Conservation (phyloP, 2,113 vertebrate species). For the Columba livia region DNA sequence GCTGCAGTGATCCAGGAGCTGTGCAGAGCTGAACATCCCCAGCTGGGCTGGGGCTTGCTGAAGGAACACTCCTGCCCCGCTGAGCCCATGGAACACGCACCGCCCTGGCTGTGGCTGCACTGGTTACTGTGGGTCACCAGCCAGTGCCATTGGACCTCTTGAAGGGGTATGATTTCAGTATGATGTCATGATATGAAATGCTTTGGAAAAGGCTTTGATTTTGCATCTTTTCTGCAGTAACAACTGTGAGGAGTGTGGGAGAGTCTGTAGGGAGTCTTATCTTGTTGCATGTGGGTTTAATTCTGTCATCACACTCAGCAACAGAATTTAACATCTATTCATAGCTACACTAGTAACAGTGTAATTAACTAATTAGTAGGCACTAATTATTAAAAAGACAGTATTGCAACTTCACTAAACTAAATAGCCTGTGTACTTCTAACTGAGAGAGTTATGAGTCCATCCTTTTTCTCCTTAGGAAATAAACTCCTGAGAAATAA, state of each 20-base stretch:
- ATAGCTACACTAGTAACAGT: neutral
- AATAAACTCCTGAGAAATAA: neutral
- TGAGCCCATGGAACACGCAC: neutral
- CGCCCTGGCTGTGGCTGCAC: accelerated
- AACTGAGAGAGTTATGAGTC: neutral
- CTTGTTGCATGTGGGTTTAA: neutral
- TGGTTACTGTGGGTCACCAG: neutral
- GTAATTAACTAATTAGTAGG: slow-evolving; percentile 52
- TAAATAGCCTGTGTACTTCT: neutral
- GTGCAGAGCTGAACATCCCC: neutral
- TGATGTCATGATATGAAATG: neutral
- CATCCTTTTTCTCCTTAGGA: neutral
- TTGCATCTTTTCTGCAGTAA: neutral
- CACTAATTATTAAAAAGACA: slow-evolving; percentile 34
- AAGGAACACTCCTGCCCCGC: neutral
- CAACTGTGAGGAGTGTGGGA: neutral
- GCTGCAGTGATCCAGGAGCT: neutral
- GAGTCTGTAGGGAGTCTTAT: neutral
- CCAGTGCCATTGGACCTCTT: neutral
- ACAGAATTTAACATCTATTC: neutral
- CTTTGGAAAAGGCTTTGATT: neutral
- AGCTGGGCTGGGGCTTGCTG: neutral
- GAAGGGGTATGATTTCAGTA: neutral
- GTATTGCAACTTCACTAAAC: slow-evolving; percentile 7
- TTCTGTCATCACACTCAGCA: neutral